Evolutionary conservation across 2,888 invertebrate genomes (phyloP).

Genomic region (Apotomis betuletana): DNA sequence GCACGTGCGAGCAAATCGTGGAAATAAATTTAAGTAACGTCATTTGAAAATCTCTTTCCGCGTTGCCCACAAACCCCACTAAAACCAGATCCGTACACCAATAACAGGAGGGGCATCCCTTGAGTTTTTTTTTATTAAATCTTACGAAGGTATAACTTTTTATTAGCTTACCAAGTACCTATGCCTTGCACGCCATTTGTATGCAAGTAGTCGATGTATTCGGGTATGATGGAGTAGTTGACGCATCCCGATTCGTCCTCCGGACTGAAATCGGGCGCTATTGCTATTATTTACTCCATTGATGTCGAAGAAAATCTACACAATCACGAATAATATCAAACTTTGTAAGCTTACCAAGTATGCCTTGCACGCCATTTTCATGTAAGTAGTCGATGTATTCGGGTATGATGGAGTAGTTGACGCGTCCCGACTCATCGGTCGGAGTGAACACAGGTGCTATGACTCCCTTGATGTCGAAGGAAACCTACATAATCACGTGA

Average conservation of each 20-base stretch:
- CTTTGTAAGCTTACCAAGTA: conserved; percentile 80
- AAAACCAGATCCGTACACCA: no score
- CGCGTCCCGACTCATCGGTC: conserved; percentile 72
- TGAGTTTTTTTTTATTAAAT: no score
- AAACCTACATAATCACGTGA: conserved; percentile 54
- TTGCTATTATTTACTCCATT: conserved; percentile 84
- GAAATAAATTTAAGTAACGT: no score
- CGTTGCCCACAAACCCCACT: no score
- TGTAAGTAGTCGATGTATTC: conserved; percentile 85
- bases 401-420: conserved; percentile 79
- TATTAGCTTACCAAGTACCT: conserved; percentile 80
- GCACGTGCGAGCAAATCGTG: no score
- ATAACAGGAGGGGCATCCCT: no score
- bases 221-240: conserved; percentile 76
- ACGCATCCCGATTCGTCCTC: conserved; percentile 76
- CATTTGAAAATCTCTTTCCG: no score
- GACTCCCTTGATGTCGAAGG: conserved; percentile 81
- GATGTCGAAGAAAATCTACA: conserved; percentile 72
- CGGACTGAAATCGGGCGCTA: conserved; percentile 87
- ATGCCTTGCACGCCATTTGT: conserved; percentile 84
- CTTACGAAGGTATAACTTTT: neutral
- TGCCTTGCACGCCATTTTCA: conserved; percentile 81
- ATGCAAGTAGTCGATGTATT: conserved; percentile 85
- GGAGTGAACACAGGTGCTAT: conserved; percentile 88
- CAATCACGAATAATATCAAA: conserved; percentile 14